Conservation (phyloP, 2,888 invertebrate species). For the Brachypalpus laphriformis region DNA sequence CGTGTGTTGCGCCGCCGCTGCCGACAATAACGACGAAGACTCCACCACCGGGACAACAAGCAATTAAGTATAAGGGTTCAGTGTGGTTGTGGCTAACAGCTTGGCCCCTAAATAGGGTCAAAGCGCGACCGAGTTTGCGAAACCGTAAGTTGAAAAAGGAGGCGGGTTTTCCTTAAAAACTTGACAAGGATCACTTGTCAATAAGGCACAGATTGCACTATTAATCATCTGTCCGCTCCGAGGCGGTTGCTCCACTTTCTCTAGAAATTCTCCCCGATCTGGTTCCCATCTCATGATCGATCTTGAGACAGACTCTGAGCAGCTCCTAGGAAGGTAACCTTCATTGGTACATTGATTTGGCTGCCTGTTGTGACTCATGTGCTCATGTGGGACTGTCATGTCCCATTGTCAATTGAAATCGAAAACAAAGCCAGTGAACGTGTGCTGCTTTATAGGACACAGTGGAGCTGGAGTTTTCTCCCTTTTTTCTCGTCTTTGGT, state of each 20-base stretch:
- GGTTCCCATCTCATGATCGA: constrained; percentile 61
- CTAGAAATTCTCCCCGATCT: constrained; percentile 42
- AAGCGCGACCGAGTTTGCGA: constrained; percentile 33
- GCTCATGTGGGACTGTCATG: constrained; percentile 70
- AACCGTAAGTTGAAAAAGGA: neutral
- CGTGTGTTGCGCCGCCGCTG: constrained; percentile 30
- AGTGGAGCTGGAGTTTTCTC: constrained; percentile 48
- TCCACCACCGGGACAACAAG: constrained; percentile 18
- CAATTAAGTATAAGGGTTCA: constrained; percentile 61
- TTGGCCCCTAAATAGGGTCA: constrained; percentile 57
- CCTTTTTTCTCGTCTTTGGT: constrained; percentile 26
- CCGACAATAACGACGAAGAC: constrained; percentile 16
- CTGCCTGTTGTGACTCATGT: constrained; percentile 60
- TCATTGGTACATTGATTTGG: constrained; percentile 24
- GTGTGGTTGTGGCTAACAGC: constrained; percentile 22
- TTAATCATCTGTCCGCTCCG: constrained; percentile 54
- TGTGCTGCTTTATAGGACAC: constrained; percentile 58
- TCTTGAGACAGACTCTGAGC: constrained; percentile 36
- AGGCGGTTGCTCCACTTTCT: constrained; percentile 64
- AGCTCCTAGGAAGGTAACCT: constrained; percentile 44
- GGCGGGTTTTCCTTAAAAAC: neutral
- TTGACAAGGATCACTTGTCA: constrained; percentile 61
- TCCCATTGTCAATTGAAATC: constrained; percentile 71
- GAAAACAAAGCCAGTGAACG: constrained; percentile 54
- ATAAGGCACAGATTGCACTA: constrained; percentile 6